Percentiles rank a stretch among this genome's conserved stretches.
Evolutionary conservation across 1,140 invertebrate species (phyloP).

Genomic region (Musca domestica): DNA sequence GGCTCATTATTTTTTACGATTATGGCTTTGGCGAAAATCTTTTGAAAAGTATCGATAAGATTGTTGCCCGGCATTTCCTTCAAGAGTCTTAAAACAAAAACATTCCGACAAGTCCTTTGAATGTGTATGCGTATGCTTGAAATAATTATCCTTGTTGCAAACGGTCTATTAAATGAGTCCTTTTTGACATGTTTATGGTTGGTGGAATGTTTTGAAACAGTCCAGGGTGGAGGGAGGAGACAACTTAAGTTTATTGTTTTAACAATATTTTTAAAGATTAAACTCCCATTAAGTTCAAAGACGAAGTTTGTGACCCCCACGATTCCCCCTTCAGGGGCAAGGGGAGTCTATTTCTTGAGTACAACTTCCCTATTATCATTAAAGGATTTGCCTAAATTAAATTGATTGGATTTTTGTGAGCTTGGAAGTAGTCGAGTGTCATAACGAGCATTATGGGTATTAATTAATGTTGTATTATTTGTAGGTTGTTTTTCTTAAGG

Average conservation of each 20-base stretch:
- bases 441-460: no score
- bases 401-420: no score
- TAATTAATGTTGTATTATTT: no score
- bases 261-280: conserved; percentile 22
- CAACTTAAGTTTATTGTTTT: conserved; percentile 13
- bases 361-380: no score
- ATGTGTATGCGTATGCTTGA: conserved; percentile 15
- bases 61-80: neutral
- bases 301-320: no score
- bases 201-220: neutral
- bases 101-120: neutral
- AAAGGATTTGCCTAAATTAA: no score
- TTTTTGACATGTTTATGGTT: conserved; percentile 19
- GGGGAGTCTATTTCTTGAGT: no score
- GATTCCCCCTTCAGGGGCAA: no score
- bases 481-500: no score
- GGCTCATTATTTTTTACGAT: conserved; percentile 22
- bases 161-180: conserved; percentile 15
- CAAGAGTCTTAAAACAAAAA: neutral
- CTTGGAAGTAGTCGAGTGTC: no score
- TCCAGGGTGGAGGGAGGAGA: neutral
- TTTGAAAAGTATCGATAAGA: conserved; percentile 13
- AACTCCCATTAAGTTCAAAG: conserved; percentile 9
- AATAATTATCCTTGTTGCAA: conserved; percentile 12
- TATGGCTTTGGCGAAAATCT: conserved; percentile 1